Evolutionary conservation across 2,113 vertebrate species (phyloP).

Genomic region (Zosterops borbonicus): DNA sequence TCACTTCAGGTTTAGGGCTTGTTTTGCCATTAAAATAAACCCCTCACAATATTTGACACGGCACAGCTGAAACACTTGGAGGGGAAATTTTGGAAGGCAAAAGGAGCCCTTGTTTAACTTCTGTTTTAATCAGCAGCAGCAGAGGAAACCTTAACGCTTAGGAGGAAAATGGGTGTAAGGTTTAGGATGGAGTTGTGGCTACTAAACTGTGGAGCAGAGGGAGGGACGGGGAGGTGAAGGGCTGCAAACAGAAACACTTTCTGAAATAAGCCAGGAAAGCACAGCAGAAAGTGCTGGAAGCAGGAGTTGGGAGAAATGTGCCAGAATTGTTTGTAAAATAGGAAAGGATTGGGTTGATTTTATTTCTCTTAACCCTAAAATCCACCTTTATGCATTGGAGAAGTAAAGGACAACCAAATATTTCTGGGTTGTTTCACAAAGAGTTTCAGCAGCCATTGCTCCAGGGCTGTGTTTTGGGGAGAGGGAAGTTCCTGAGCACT

Average conservation of each 20-base stretch:
- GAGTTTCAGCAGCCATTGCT: rapidly evolving
- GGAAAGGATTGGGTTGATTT: background rate
- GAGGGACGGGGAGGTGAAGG: background rate
- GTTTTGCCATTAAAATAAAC: slow-evolving; percentile 43
- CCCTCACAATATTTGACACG: slow-evolving; percentile 24
- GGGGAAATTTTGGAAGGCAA: background rate
- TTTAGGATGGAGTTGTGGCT: background rate
- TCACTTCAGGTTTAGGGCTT: slow-evolving; percentile 34
- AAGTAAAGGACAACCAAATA: background rate
- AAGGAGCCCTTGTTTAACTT: slow-evolving; percentile 41
- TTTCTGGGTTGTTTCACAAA: background rate
- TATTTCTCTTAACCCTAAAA: background rate
- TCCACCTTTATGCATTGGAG: background rate
- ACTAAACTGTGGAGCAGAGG: background rate
- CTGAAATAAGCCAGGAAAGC: background rate
- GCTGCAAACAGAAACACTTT: background rate
- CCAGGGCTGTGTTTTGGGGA: background rate
- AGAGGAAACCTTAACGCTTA: background rate
- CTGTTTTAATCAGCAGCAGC: background rate
- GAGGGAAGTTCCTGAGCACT: background rate
- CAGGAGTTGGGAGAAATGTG: background rate
- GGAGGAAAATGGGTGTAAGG: background rate
- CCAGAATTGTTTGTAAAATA: background rate
- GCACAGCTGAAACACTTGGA: slow-evolving; percentile 4
- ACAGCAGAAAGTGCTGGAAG: background rate